Evolutionary conservation across 2,797 vertebrate species (phyloP).

Genomic region (Tolypeutes matacus): DNA sequence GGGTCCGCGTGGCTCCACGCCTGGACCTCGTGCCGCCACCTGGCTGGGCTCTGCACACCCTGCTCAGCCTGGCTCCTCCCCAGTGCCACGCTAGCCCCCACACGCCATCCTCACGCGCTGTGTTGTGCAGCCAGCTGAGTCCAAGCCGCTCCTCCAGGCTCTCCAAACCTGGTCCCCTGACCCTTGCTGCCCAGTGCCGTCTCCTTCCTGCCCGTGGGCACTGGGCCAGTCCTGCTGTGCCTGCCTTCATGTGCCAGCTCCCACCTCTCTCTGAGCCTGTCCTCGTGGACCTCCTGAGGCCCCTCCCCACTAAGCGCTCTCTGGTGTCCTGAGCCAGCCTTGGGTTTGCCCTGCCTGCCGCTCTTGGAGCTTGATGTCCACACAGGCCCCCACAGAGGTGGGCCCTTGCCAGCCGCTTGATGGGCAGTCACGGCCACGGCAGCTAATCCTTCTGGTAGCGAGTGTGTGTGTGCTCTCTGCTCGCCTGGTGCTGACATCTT

Average conservation of each 20-base stretch:
- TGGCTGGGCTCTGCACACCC: neutral
- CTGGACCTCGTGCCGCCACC: neutral
- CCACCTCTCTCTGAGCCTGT: neutral
- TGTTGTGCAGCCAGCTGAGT: no score
- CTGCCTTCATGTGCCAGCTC: neutral
- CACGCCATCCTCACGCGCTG: neutral
- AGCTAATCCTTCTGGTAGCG: neutral
- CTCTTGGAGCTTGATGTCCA: no score
- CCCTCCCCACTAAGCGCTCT: fast-evolving
- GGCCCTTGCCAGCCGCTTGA: neutral
- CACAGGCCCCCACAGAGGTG: fast-evolving
- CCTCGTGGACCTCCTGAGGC: neutral
- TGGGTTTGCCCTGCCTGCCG: neutral
- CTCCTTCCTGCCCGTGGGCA: neutral
- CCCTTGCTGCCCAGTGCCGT: no score
- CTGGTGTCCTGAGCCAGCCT: neutral
- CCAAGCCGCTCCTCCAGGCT: neutral
- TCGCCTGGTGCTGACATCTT: fast-evolving
- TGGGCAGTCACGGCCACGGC: no score
- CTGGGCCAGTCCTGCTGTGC: no score
- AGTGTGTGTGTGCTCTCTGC: no score
- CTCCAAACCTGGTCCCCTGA: neutral
- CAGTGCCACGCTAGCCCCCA: no score
- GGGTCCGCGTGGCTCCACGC: fast-evolving
- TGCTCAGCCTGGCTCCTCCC: neutral